Evolutionary conservation across 2,113 vertebrate species (phyloP).

Genomic region (Carollia perspicillata): DNA sequence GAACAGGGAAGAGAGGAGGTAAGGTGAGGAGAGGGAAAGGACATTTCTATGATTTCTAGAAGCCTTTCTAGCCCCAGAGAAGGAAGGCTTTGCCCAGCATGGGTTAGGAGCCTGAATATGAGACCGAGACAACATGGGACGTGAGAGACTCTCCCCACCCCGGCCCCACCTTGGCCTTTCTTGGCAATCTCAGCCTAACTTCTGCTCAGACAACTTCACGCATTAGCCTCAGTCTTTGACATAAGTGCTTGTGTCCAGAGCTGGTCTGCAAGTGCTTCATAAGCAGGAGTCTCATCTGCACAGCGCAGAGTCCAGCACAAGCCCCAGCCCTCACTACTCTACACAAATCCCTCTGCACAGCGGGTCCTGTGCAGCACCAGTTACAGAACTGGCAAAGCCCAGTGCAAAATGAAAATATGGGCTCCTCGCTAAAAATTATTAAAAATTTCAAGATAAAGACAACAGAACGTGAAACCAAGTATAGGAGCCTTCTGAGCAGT

Average conservation of each 20-base stretch:
- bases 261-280: background rate
- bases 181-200: background rate
- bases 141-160: background rate
- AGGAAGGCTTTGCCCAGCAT: background rate
- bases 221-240: background rate
- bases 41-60: slow-evolving; percentile 17
- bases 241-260: background rate
- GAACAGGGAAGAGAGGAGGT: background rate
- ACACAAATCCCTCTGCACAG: background rate
- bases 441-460: background rate
- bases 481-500: background rate
- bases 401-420: background rate
- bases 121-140: background rate
- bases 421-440: background rate
- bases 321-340: background rate
- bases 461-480: background rate
- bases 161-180: no score
- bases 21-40: background rate
- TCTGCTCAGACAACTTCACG: background rate
- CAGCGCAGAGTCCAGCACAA: background rate
- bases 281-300: background rate
- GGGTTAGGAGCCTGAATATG: background rate
- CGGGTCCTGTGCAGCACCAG: fast-evolving
- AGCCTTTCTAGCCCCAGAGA: background rate
- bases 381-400: background rate